phyloP scores from a whole-genome alignment of 2,113 vertebrate species.

The Phocoena sinus region DNA sequence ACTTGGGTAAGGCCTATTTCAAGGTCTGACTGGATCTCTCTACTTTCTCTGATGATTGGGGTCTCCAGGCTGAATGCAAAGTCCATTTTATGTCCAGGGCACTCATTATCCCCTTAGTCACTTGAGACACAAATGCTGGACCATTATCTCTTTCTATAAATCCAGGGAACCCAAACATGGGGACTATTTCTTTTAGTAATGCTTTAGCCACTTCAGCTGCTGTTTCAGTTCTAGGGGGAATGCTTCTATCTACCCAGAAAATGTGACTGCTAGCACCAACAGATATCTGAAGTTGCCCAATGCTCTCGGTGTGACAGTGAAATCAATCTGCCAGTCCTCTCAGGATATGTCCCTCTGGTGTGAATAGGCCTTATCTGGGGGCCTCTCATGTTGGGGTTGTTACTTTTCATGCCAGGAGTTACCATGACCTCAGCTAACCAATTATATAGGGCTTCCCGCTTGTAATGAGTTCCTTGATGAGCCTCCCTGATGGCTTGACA shows the following conservation, averaged over 20 bases:
- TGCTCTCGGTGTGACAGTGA: not conserved
- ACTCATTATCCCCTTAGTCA: not conserved
- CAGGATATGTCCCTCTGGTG: not conserved
- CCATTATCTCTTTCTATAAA: not conserved
- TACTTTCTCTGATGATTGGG: too few relatives aligned
- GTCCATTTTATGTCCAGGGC: not conserved
- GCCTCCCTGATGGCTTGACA: not conserved
- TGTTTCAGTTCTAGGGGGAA: not conserved
- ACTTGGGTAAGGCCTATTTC: not conserved
- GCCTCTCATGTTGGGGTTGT: not conserved
- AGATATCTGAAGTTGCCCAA: not conserved
- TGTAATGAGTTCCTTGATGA: not conserved
- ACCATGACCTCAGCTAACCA: not conserved
- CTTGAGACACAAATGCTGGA: not conserved
- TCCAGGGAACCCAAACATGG: not conserved
- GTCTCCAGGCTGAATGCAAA: not conserved
- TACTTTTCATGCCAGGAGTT: not conserved
- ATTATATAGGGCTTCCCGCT: not conserved
- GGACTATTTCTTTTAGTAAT: not conserved
- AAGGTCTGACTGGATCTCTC: not conserved
- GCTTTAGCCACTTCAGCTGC: not conserved
- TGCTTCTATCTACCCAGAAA: not conserved
- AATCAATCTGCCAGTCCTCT: not conserved
- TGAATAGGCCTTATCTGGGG: not conserved
- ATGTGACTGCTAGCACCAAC: not conserved